Evolutionary conservation across 2,888 invertebrate genomes (phyloP).

Genomic region (Catonia carolina): DNA sequence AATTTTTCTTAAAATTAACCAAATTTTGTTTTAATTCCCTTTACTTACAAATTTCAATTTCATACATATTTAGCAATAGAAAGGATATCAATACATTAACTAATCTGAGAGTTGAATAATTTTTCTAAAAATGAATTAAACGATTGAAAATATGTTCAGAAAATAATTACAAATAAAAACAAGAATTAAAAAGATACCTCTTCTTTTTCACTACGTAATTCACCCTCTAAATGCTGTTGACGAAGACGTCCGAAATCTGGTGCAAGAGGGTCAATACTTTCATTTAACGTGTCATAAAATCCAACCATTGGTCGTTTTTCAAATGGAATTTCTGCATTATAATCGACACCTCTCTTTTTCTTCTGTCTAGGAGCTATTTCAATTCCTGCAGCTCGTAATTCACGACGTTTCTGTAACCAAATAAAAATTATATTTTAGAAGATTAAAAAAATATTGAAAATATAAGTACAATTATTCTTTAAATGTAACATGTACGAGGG

Average conservation of each 20-base stretch:
- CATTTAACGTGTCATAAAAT: constrained; percentile 91
- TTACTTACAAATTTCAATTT: too few species aligned
- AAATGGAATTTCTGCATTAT: constrained; percentile 96
- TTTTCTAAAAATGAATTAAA: constrained; percentile 2
- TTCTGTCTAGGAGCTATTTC: constrained; percentile 51
- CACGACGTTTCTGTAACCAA: constrained; percentile 67
- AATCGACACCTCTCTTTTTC: constrained; percentile 87
- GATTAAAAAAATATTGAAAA: not conserved
- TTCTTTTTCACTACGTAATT: constrained; percentile 82
- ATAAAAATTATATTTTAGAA: not conserved
- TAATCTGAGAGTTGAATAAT: too few species aligned
- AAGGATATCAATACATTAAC: too few species aligned
- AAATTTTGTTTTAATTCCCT: too few species aligned
- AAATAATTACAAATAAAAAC: not conserved
- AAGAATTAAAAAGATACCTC: constrained; percentile 51
- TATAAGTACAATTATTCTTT: constrained; percentile 15
- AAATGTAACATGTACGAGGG: too few species aligned
- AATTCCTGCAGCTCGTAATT: constrained; percentile 95
- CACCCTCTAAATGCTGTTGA: constrained; percentile 90
- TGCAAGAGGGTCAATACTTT: constrained; percentile 79
- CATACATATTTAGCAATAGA: too few species aligned
- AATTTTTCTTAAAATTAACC: too few species aligned
- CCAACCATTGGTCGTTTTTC: constrained; percentile 89
- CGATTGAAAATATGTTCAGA: not conserved
- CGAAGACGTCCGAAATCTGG: constrained; percentile 84